Conservation (phyloP, 2,888 invertebrate genomes). For the Brenthis daphne region DNA sequence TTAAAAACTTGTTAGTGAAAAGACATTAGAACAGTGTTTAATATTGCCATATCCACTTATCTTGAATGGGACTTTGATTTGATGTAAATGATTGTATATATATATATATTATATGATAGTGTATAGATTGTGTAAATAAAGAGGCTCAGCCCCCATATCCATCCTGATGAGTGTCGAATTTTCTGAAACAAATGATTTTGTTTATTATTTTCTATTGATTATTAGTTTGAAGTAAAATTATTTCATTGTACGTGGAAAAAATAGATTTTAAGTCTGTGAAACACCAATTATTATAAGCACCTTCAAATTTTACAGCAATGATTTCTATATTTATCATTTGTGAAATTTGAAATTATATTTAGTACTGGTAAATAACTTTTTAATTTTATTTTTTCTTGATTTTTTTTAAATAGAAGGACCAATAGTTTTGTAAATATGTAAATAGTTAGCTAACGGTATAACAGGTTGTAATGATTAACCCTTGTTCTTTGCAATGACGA, state of each 20-base stretch:
- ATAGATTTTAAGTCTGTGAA: slow-evolving; percentile 10
- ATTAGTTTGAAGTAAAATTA: not conserved
- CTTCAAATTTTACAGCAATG: slow-evolving; percentile 1
- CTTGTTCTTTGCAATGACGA: slow-evolving; percentile 31
- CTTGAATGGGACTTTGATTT: slow-evolving; percentile 47
- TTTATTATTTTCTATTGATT: not conserved
- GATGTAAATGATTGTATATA: slow-evolving; percentile 68
- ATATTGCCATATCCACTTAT: slow-evolving; percentile 19
- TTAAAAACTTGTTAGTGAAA: slow-evolving; percentile 34
- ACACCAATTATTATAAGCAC: slow-evolving; percentile 23
- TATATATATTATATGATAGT: slow-evolving; percentile 30
- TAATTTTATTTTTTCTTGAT: slow-evolving; percentile 30
- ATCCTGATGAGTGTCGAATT: slow-evolving; percentile 54
- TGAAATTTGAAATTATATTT: not conserved
- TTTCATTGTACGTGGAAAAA: not conserved
- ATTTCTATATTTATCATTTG: not conserved
- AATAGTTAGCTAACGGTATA: slow-evolving; percentile 69
- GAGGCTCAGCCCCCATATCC: slow-evolving; percentile 75
- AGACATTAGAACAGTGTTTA: slow-evolving; percentile 32
- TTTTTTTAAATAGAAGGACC: slow-evolving; percentile 76
- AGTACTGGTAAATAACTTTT: not conserved
- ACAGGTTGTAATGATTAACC: slow-evolving; percentile 60
- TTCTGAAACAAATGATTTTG: not conserved
- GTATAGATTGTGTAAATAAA: slow-evolving; percentile 53
- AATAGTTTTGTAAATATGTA: slow-evolving; percentile 80